These are phyloP conservation scores for Siphonodentalium dalli DNA, from an alignment of 2,888 invertebrate genomes.

Conservation along the genomic window DNA sequence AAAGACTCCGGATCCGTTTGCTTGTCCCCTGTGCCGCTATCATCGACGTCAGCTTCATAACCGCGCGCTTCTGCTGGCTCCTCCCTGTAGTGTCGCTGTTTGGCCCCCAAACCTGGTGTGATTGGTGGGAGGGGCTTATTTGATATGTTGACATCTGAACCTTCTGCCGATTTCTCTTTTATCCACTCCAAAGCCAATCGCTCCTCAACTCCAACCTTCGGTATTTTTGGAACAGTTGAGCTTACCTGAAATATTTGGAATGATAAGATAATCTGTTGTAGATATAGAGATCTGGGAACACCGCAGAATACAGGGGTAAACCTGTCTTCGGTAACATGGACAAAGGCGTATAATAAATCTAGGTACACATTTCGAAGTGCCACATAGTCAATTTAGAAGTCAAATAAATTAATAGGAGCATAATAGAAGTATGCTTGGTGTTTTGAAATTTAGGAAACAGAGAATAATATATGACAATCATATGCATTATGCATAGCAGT, in stretches of 20 bases:
- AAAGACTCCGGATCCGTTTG: constrained; percentile 42
- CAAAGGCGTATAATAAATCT: too few relatives aligned
- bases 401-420: too few relatives aligned
- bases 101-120: constrained; percentile 17
- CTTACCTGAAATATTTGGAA: constrained; percentile 50
- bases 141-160: constrained; percentile 21
- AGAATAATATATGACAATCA: background rate
- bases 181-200: constrained; percentile 51
- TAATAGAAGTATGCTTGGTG: too few relatives aligned
- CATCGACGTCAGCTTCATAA: background rate
- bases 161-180: constrained; percentile 15
- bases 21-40: constrained; percentile 1
- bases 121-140: constrained; percentile 32
- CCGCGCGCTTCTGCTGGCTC: constrained; percentile 12
- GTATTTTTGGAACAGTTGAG: constrained; percentile 54
- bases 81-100: constrained; percentile 7
- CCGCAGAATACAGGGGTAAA: too few relatives aligned
- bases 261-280: too few relatives aligned
- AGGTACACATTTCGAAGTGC: too few relatives aligned
- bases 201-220: constrained; percentile 52
- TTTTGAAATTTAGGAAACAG: too few relatives aligned
- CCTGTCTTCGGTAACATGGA: too few relatives aligned
- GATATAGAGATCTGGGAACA: too few relatives aligned
- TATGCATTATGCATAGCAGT: too few relatives aligned
- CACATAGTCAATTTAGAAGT: too few relatives aligned